Conservation (phyloP, 2,113 vertebrate species). For the Charadrius vociferus region DNA sequence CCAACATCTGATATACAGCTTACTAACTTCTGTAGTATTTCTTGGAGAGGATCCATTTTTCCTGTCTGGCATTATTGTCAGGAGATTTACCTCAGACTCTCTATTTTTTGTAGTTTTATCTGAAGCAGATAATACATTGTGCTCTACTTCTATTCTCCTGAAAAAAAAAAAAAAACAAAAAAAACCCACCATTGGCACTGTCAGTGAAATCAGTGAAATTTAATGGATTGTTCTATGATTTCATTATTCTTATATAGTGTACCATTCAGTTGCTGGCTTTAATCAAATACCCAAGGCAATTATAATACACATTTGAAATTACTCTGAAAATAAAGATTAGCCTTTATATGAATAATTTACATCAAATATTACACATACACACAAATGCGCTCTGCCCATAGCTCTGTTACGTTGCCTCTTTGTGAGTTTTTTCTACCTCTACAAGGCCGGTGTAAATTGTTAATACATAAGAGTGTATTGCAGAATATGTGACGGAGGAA, state of each 20-base stretch:
- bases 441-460: neutral
- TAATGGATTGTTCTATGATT: neutral
- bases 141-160: neutral
- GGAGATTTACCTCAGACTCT: neutral
- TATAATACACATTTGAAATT: neutral
- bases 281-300: neutral
- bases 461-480: neutral
- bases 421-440: neutral
- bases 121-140: neutral
- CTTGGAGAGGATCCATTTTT: neutral
- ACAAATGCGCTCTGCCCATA: neutral
- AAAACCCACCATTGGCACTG: neutral
- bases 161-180: neutral
- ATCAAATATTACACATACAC: neutral
- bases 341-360: neutral
- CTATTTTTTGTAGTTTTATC: neutral
- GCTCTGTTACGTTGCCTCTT: neutral
- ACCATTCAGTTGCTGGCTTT: neutral
- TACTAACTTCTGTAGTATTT: neutral
- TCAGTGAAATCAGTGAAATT: neutral
- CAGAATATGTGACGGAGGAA: neutral
- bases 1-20: neutral
- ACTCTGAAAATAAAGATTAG: neutral
- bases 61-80: neutral
- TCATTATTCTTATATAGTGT: neutral